Evolutionary conservation across 2,113 vertebrate genomes (phyloP).

Genomic region (Cryptoleucopteryx plumbea): DNA sequence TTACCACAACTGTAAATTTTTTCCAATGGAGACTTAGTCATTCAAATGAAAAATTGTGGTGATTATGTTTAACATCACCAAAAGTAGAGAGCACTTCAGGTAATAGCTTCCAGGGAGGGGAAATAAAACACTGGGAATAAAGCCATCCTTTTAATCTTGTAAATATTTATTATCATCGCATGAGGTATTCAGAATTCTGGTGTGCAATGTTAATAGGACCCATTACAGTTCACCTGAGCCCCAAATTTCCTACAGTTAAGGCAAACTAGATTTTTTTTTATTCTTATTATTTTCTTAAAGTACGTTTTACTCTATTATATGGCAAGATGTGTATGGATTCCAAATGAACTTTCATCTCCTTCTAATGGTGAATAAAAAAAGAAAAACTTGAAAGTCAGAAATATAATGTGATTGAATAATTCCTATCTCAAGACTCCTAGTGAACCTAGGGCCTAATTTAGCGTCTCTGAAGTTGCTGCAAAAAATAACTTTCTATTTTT

Average conservation of each 20-base stretch:
- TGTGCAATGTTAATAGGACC: background rate
- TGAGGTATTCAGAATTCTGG: background rate
- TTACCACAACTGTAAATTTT: background rate
- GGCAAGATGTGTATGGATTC: background rate
- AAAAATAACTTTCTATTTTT: background rate
- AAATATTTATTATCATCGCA: background rate
- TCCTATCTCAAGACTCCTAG: background rate
- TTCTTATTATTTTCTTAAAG: background rate
- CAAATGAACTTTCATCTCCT: background rate
- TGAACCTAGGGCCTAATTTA: background rate
- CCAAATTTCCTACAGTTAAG: background rate
- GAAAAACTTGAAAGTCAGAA: background rate
- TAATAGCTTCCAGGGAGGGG: conserved; percentile 5
- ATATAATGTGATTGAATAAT: background rate
- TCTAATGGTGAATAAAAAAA: background rate
- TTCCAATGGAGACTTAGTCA: background rate
- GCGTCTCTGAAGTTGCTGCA: background rate
- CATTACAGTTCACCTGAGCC: conserved; percentile 15
- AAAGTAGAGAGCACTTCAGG: background rate
- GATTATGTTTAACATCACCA: background rate
- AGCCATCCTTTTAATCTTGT: background rate
- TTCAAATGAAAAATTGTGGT: background rate
- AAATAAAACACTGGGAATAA: conserved; percentile 15
- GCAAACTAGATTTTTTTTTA: background rate
- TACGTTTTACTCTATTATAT: background rate